Conservation (phyloP, 2,113 vertebrate species). For the Colius striatus region DNA sequence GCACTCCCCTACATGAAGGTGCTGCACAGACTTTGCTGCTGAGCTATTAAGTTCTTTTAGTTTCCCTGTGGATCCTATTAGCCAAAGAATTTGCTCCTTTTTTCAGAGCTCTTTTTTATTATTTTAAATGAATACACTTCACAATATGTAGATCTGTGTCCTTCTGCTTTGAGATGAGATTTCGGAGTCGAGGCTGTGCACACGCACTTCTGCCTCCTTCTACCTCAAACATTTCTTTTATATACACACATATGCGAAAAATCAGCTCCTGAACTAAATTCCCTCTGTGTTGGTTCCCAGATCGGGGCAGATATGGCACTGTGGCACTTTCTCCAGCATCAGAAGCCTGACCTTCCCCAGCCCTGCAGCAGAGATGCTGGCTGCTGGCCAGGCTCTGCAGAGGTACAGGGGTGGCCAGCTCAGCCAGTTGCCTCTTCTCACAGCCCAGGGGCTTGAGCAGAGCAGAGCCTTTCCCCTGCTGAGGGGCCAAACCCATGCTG, state of each 20-base stretch:
- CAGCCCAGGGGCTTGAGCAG: no score
- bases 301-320: neutral
- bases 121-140: slow-evolving; percentile 45
- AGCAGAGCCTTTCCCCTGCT: no score
- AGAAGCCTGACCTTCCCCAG: neutral
- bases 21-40: neutral
- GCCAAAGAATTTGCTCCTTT: slow-evolving; percentile 44
- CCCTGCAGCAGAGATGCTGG: no score
- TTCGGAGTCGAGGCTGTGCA: neutral
- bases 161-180: slow-evolving; percentile 15
- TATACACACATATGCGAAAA: neutral
- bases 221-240: neutral
- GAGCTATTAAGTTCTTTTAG: slow-evolving; percentile 9
- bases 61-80: slow-evolving; percentile 67
- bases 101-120: slow-evolving; percentile 29
- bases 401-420: no score
- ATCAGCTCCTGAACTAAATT: neutral
- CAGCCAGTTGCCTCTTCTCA: no score
- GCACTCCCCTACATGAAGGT: neutral
- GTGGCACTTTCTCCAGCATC: neutral
- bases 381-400: no score
- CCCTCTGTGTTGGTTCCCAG: neutral
- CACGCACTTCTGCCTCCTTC: neutral
- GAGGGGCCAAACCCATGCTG: no score
- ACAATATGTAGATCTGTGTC: neutral